These are phyloP conservation scores for Aleiodes alternator DNA, from an alignment of 2,888 invertebrate genomes.

Conservation along the genomic window DNA sequence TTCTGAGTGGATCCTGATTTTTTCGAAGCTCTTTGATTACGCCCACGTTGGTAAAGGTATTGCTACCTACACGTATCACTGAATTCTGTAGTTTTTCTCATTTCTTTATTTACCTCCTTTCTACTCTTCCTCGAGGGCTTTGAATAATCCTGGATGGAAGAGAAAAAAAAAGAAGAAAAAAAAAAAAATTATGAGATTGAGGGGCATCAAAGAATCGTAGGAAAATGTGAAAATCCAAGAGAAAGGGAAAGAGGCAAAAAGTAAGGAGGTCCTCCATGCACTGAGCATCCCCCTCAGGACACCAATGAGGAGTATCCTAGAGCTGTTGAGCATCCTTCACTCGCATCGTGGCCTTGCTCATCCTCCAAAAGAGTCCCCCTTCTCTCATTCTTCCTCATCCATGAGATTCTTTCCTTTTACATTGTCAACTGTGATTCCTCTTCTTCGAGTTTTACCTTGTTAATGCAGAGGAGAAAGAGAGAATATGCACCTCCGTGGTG, in stretches of 20 bases:
- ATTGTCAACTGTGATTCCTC: slow-evolving; percentile 46
- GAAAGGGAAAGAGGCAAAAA: slow-evolving; percentile 57
- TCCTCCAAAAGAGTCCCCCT: slow-evolving; percentile 49
- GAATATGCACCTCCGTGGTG: not conserved
- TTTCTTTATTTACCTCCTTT: not conserved
- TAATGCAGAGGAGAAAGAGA: slow-evolving; percentile 54
- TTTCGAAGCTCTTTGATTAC: slow-evolving; percentile 65
- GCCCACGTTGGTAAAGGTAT: slow-evolving; percentile 49
- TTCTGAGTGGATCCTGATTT: slow-evolving; percentile 70
- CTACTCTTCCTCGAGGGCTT: slow-evolving; percentile 9
- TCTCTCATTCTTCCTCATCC: slow-evolving; percentile 44
- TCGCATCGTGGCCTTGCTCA: slow-evolving; percentile 65
- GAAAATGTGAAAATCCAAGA: slow-evolving; percentile 46
- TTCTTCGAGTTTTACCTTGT: slow-evolving; percentile 53
- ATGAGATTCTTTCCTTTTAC: slow-evolving; percentile 38
- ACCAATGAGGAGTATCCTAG: slow-evolving; percentile 73
- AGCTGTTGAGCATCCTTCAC: slow-evolving; percentile 73
- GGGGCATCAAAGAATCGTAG: slow-evolving; percentile 38
- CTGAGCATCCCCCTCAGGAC: slow-evolving; percentile 69
- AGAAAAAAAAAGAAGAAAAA: not conserved
- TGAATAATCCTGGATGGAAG: slow-evolving; percentile 21
- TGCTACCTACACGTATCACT: slow-evolving; percentile 27
- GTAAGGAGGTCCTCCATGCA: slow-evolving; percentile 72
- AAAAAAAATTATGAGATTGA: slow-evolving; percentile 11
- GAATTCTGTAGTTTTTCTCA: slow-evolving; percentile 18